Conservation (phyloP, 2,113 vertebrate genomes). For the Ahaetulla prasina region DNA sequence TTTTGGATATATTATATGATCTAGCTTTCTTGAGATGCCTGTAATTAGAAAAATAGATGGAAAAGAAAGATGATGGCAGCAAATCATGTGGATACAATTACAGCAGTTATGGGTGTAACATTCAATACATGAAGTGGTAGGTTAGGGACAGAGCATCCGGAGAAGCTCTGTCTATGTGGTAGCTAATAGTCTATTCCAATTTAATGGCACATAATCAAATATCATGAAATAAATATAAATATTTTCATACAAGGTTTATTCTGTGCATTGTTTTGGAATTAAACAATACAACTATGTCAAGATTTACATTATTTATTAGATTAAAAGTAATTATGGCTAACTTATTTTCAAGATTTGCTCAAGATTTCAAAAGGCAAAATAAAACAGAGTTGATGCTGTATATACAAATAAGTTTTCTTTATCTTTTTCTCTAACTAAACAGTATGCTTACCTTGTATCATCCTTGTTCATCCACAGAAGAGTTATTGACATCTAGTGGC, state of each 20-base stretch:
- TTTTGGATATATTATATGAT: background rate
- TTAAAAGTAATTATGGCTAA: background rate
- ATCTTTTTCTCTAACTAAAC: background rate
- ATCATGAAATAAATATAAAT: background rate
- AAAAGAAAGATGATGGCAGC: background rate
- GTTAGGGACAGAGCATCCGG: background rate
- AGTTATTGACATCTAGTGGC: slow-evolving; percentile 7
- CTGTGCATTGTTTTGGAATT: background rate
- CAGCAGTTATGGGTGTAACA: background rate
- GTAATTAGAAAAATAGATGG: background rate
- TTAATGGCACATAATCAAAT: background rate
- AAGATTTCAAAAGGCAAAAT: background rate
- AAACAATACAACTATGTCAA: background rate
- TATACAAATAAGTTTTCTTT: background rate
- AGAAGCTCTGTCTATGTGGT: background rate
- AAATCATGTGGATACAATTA: background rate
- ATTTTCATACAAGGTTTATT: background rate
- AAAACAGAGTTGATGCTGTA: background rate
- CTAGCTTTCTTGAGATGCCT: background rate
- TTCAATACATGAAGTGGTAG: background rate
- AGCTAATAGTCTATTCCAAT: background rate
- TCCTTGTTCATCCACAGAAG: background rate
- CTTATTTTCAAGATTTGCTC: background rate
- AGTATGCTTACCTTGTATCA: background rate
- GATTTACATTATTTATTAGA: background rate